These are phyloP conservation scores for Thinocorus orbignyianus DNA, from an alignment of 2,113 vertebrate species.

Conservation along the genomic window DNA sequence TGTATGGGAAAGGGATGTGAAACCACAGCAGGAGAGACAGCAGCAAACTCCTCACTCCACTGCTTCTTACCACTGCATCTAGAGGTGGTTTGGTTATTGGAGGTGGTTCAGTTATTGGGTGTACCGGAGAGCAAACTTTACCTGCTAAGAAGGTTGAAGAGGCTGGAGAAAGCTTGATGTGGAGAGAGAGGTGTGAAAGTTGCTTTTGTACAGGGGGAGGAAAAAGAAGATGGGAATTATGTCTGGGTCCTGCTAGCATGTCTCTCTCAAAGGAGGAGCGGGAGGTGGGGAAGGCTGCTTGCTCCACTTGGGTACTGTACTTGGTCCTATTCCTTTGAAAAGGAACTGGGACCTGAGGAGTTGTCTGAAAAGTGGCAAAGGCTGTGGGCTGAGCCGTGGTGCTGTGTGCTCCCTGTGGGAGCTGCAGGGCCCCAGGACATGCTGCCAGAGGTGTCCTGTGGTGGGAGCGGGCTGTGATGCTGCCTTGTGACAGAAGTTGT, in stretches of 20 bases:
- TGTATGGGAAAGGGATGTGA: neutral
- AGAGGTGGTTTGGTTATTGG: neutral
- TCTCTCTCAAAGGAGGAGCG: neutral
- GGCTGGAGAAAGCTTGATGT: neutral
- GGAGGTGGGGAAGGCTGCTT: neutral
- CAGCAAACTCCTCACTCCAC: neutral
- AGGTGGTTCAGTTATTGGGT: neutral
- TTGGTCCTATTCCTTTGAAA: neutral
- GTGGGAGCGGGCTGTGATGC: neutral
- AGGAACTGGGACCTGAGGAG: neutral
- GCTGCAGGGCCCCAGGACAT: fast-evolving
- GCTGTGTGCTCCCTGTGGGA: fast-evolving
- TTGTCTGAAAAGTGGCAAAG: neutral
- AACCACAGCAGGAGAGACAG: neutral
- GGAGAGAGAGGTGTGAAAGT: neutral
- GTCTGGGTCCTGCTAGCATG: neutral
- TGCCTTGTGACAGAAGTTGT: neutral
- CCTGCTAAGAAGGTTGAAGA: neutral
- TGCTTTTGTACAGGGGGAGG: neutral
- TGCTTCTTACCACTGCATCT: neutral
- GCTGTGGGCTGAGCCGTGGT: neutral
- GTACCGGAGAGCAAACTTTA: neutral
- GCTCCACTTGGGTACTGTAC: neutral
- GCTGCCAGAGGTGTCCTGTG: neutral
- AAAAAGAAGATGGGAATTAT: neutral